Percentiles rank a stretch among this genome's conserved stretches.
phyloP scores from a whole-genome alignment of 2,888 invertebrate genomes.

The Silvanus unidentatus region DNA sequence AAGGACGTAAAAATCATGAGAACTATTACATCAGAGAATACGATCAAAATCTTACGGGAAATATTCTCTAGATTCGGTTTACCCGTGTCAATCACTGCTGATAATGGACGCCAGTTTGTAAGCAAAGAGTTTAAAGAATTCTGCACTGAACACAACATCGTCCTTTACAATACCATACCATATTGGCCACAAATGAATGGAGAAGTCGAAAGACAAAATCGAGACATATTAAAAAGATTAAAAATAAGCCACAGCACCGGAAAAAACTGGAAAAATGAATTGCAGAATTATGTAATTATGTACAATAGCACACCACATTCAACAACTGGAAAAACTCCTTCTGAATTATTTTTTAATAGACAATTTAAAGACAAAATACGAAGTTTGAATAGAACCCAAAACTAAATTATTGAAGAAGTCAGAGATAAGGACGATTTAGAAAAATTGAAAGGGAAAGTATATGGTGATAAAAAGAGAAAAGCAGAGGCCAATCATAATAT shows the following conservation, averaged over 20 bases:
- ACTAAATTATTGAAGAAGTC: not conserved
- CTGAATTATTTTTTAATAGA: slow-evolving; percentile 20
- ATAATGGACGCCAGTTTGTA: slow-evolving; percentile 22
- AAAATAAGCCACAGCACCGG: slow-evolving; percentile 8
- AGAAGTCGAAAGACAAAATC: slow-evolving; percentile 17
- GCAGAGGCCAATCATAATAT: too few species aligned
- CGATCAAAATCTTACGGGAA: slow-evolving; percentile 16
- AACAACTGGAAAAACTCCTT: slow-evolving; percentile 24
- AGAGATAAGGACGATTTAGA: not conserved
- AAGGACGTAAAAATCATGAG: slow-evolving; percentile 21
- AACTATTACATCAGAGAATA: slow-evolving; percentile 14
- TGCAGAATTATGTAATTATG: slow-evolving; percentile 12
- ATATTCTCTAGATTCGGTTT: slow-evolving; percentile 13
- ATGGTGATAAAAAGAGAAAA: not conserved
- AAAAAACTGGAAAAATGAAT: slow-evolving; percentile 9
- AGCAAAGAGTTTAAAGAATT: slow-evolving; percentile 17
- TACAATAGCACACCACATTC: slow-evolving; percentile 23
- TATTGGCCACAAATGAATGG: slow-evolving; percentile 19
- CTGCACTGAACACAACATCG: slow-evolving; percentile 15
- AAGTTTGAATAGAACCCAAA: not conserved
- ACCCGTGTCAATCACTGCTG: slow-evolving; percentile 18
- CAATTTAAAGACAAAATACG: slow-evolving; percentile 23
- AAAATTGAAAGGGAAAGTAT: not conserved
- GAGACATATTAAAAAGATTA: slow-evolving; percentile 13
- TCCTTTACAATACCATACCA: slow-evolving; percentile 16